Base-by-base conservation (phyloP, 1,140 invertebrate genomes). In the Drosophila sp. region DNA sequence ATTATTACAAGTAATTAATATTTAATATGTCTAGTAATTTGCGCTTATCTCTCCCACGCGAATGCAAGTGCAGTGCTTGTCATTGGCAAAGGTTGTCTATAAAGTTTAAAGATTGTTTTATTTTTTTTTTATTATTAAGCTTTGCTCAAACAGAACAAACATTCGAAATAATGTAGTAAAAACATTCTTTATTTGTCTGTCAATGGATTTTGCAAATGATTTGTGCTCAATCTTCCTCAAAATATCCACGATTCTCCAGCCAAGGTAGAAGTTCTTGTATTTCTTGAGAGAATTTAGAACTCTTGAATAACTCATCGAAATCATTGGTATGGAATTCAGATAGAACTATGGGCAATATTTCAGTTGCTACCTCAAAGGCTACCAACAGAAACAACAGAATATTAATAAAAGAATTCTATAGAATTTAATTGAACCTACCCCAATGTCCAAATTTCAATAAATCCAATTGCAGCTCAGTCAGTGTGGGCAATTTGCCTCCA, bases 171-270 rank as follows among this genome's bases (percentile, higher is more conserved):
- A 38, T 38, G 10, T 38, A 38, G 10, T 38, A 38, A 11, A 38
- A 38, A 38, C 10, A 44, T 44, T 44, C 2, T 17, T 44, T 44
- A 47, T 47, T 47, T 47, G 5, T 33, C 35, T 38, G 35, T 10
- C 4, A 38, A 30, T 3, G 0, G 2, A 30, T 3, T 3, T 3
- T 4, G 30, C 30, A 30, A 30, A 11, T 38, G 35, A 38, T 11
- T 38, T 38, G 10, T 38, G 0, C 5, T 10, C 60, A 79, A 32
- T 76, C 79, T 30, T 68, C 58, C 44, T 90, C 80, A 25, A 87
- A 78, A 23, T 90, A 87, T 0, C 65, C 80, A 29, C 85, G 84
- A 71, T 84, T 80, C 38, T 87, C 80, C 44, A 87, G 23, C 84
- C 84, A 90, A n/a, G 84, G 84, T 23, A 87, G 32, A 8, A 87